Conservation (phyloP, 2,888 invertebrate genomes). For the Pedicia rivosa region DNA sequence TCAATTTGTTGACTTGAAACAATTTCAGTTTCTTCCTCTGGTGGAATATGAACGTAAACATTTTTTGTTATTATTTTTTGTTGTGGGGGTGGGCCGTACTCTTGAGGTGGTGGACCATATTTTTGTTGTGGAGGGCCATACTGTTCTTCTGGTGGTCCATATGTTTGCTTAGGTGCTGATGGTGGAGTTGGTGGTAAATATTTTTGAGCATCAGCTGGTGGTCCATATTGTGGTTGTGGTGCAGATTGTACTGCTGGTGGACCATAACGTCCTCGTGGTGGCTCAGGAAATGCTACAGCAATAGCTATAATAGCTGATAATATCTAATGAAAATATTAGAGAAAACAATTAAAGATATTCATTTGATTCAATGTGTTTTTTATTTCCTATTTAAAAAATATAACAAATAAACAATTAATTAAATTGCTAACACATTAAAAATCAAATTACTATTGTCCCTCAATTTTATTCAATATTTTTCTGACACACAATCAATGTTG, state of each 20-base stretch:
- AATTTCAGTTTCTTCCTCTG: constrained; percentile 33
- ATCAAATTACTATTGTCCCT: too few species aligned
- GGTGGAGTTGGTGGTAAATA: constrained; percentile 12
- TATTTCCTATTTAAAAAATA: too few species aligned
- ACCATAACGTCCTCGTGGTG: constrained; percentile 23
- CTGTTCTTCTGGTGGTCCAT: constrained; percentile 11
- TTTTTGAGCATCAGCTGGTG: constrained; percentile 12
- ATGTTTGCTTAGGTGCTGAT: constrained; percentile 17
- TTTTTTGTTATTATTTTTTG: constrained; percentile 29
- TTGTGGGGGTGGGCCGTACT: constrained; percentile 26
- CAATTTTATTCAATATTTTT: too few species aligned
- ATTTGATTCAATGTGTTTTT: too few species aligned
- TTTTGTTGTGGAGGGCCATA: constrained; percentile 11
- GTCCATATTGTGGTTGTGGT: constrained; percentile 12
- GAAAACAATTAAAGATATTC: too few species aligned
- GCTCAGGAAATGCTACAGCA: constrained; percentile 30
- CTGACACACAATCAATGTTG: too few species aligned
- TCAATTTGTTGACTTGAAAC: constrained; percentile 29
- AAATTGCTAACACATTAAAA: too few species aligned
- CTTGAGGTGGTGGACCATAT: constrained; percentile 26
- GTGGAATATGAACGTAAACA: constrained; percentile 39
- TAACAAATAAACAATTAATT: too few species aligned
- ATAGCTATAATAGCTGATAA: constrained; percentile 27
- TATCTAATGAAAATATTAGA: constrained; percentile 16
- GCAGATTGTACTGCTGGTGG: constrained; percentile 20